A percentile compares a stretch with the other conserved stretches of the same genome.
phyloP scores from a whole-genome alignment of 2,888 invertebrate genomes.

The Tromatobia lineatoria region DNA sequence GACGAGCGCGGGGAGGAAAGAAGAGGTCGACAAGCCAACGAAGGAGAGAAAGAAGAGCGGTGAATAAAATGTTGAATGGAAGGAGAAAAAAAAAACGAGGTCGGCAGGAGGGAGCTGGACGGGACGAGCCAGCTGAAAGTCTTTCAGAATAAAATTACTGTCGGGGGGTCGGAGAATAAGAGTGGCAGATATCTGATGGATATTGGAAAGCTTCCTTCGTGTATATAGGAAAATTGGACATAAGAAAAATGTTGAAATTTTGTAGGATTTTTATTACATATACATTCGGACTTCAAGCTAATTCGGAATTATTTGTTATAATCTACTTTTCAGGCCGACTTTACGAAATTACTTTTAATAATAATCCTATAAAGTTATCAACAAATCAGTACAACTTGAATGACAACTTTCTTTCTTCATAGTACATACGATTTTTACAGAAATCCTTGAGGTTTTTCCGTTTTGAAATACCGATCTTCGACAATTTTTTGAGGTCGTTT shows the following conservation, averaged over 20 bases:
- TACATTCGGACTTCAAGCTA: not conserved
- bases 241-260: not conserved
- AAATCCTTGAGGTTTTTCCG: too few species aligned
- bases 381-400: too few species aligned
- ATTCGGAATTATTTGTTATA: not conserved
- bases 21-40: slow-evolving; percentile 44
- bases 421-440: too few species aligned
- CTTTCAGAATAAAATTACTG: slow-evolving; percentile 65
- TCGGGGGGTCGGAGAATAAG: slow-evolving; percentile 43
- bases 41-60: not conserved
- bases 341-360: too few species aligned
- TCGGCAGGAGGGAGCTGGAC: not conserved
- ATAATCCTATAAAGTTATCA: too few species aligned
- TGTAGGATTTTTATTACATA: too few species aligned
- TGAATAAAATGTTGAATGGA: slow-evolving; percentile 30
- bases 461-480: too few species aligned
- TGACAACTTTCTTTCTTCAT: too few species aligned
- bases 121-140: slow-evolving; percentile 35
- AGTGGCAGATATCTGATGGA: slow-evolving; percentile 46
- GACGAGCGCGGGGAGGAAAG: slow-evolving; percentile 9
- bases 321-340: too few species aligned
- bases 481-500: too few species aligned
- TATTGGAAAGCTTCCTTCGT: slow-evolving; percentile 36
- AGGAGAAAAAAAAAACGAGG: slow-evolving; percentile 9
- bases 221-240: not conserved